These are phyloP conservation scores for Phrynosoma blainvillii DNA, from an alignment of 2,113 vertebrate genomes.

Conservation along the genomic window DNA sequence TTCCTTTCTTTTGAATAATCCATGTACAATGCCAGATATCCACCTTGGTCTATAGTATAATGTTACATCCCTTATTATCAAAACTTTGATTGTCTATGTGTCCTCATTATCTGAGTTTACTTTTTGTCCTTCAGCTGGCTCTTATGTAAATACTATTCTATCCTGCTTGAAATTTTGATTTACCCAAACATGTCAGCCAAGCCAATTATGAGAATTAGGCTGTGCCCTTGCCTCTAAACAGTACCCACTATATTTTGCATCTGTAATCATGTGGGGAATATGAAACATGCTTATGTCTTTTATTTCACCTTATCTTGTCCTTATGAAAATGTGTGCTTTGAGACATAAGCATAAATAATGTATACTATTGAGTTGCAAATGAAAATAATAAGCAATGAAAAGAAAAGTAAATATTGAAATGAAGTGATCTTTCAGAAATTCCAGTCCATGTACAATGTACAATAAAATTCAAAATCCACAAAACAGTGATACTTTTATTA, in stretches of 20 bases:
- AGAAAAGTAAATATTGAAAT: neutral
- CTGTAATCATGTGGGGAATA: neutral
- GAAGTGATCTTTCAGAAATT: neutral
- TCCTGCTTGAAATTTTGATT: constrained; percentile 14
- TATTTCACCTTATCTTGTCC: constrained; percentile 15
- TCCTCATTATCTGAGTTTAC: neutral
- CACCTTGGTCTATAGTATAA: neutral
- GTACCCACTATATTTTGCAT: neutral
- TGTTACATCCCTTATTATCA: neutral
- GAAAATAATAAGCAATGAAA: neutral
- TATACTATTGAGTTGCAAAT: neutral
- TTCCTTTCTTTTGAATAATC: neutral
- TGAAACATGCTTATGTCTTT: neutral
- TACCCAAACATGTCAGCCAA: constrained; percentile 5
- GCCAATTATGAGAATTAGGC: neutral
- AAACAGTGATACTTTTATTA: too few relatives aligned
- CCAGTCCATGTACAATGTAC: neutral
- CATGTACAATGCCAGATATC: neutral
- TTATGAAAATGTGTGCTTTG: constrained; percentile 5
- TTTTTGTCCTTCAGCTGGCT: neutral
- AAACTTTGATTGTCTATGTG: neutral
- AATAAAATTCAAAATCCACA: too few relatives aligned
- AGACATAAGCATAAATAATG: neutral
- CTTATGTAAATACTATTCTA: neutral
- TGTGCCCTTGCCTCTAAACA: neutral